Evolutionary conservation across 2,888 invertebrate species (phyloP).

Genomic region (Scaptomyza caliginosa): DNA sequence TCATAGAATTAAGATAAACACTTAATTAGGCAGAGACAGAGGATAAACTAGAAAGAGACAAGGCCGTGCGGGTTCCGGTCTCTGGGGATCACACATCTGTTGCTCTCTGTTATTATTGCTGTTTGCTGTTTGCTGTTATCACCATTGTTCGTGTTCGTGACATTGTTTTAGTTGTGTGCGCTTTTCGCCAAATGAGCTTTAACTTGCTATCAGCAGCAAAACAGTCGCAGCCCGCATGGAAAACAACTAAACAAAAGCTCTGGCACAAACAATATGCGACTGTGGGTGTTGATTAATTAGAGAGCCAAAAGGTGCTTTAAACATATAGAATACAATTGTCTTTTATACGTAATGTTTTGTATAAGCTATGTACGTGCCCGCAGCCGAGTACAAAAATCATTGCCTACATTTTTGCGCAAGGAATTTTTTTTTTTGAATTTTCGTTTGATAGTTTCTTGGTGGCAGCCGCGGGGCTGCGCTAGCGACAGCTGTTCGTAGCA

Average conservation of each 20-base stretch:
- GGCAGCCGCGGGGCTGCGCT: neutral
- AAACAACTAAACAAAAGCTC: slow-evolving; percentile 22
- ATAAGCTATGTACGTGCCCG: slow-evolving; percentile 3
- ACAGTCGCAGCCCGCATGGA: slow-evolving; percentile 39
- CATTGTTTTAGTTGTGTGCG: slow-evolving; percentile 22
- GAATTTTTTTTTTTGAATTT: slow-evolving; percentile 9
- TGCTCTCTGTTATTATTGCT: slow-evolving; percentile 22
- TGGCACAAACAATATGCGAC: slow-evolving; percentile 1
- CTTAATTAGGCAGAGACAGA: slow-evolving; percentile 59
- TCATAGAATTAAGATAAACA: slow-evolving; percentile 72
- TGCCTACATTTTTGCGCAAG: slow-evolving; percentile 52
- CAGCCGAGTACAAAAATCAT: slow-evolving; percentile 31
- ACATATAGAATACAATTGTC: too few relatives aligned
- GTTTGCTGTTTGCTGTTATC: slow-evolving; percentile 30
- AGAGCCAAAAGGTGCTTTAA: slow-evolving; percentile 46
- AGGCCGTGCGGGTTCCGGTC: slow-evolving; percentile 2
- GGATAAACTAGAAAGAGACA: neutral
- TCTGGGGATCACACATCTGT: slow-evolving; percentile 40
- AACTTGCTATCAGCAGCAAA: slow-evolving; percentile 35
- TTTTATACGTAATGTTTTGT: neutral
- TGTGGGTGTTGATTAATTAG: slow-evolving; percentile 68
- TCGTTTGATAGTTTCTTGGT: slow-evolving; percentile 3
- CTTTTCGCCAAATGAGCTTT: slow-evolving; percentile 46
- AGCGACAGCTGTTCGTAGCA: slow-evolving; percentile 31
- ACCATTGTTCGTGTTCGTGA: slow-evolving; percentile 30